Conservation (phyloP, 1,140 invertebrate species). For the Cydia pomonella region DNA sequence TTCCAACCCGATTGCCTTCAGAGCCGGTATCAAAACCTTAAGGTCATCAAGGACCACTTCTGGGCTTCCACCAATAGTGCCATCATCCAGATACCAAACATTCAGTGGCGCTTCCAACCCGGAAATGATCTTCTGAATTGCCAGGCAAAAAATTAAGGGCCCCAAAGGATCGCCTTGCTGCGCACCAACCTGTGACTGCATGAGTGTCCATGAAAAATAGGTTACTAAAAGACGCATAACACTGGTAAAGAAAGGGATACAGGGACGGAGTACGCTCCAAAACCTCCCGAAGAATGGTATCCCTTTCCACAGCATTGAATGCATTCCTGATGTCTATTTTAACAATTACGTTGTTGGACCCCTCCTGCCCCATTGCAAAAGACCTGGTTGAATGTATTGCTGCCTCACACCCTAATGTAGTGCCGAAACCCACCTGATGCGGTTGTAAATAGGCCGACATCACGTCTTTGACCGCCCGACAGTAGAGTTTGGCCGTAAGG, state of each 20-base stretch:
- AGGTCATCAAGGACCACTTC: background rate
- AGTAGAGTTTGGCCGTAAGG: background rate
- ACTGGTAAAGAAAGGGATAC: slow-evolving; percentile 33
- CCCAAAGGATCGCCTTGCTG: slow-evolving; percentile 36
- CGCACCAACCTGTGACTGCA: slow-evolving; percentile 32
- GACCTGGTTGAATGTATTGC: background rate
- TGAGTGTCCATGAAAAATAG: slow-evolving; percentile 1
- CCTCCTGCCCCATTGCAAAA: background rate
- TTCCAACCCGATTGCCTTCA: background rate
- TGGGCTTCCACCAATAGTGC: slow-evolving; percentile 25
- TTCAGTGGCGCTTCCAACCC: slow-evolving; percentile 22
- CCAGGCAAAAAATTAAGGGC: slow-evolving; percentile 31
- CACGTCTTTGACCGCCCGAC: background rate
- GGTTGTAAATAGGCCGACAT: slow-evolving; percentile 11
- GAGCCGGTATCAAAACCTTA: too few relatives aligned
- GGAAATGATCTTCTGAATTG: slow-evolving; percentile 18
- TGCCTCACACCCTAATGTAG: background rate
- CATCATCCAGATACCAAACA: slow-evolving; percentile 36
- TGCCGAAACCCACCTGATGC: slow-evolving; percentile 13
- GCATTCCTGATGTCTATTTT: background rate
- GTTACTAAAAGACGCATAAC: slow-evolving; percentile 15
- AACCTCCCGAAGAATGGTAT: background rate
- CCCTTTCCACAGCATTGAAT: background rate
- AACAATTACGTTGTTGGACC: background rate
- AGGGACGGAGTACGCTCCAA: background rate